Conservation (phyloP, 2,113 vertebrate genomes). For the Urocolius indicus region DNA sequence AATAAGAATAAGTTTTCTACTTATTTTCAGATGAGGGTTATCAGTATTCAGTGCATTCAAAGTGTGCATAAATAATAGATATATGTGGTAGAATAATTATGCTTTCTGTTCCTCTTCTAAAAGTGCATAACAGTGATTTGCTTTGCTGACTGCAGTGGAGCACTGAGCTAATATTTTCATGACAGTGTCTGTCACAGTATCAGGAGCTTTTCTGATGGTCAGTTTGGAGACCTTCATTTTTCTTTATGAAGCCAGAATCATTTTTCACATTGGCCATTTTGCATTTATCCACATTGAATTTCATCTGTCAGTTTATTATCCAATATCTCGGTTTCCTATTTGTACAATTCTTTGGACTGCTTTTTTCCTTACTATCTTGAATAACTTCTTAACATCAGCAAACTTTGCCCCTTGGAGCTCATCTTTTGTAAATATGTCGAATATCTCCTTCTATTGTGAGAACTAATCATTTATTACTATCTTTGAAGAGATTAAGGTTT, state of each 20-base stretch:
- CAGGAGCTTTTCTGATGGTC: background rate
- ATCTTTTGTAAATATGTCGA: conserved; percentile 16
- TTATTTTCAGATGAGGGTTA: background rate
- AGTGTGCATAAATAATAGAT: background rate
- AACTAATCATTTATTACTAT: background rate
- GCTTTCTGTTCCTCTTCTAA: background rate
- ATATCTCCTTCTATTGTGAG: background rate
- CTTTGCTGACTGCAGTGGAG: background rate
- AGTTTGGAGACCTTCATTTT: background rate
- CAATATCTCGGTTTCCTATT: background rate
- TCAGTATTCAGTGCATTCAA: background rate
- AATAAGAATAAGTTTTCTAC: too few species aligned
- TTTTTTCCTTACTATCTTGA: background rate
- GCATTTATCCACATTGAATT: conserved; percentile 1
- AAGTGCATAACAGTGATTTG: background rate
- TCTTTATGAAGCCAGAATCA: background rate
- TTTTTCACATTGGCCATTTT: background rate
- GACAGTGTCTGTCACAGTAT: background rate
- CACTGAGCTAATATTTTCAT: background rate
- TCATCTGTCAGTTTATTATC: background rate
- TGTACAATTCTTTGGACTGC: background rate
- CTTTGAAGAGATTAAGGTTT: background rate
- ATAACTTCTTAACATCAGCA: background rate
- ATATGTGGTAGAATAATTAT: background rate
- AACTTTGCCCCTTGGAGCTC: background rate